Base-by-base conservation (phyloP, 2,888 invertebrate species). In the Brachypterus glaber region DNA sequence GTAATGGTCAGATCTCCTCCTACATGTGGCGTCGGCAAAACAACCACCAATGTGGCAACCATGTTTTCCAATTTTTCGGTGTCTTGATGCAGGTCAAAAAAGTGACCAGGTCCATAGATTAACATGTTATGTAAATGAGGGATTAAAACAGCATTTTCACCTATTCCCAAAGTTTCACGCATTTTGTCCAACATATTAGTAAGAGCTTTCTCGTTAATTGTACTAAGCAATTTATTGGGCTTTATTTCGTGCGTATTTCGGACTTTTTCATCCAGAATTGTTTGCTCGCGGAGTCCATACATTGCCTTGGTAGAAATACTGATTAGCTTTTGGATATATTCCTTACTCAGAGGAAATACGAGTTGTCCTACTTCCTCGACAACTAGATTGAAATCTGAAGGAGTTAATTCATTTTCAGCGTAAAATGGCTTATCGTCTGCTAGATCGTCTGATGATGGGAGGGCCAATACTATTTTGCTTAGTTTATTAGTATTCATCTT, bases 11-110 rank as follows among this genome's bases (percentile, higher is more conserved):
- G 25, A 8, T 9, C 25, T 13, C 33, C 33, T 24, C 33, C 33
- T n/a, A 33, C 25, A n/a, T 33, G 33, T n/a, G 21, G 33, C n/a
- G 33, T 25, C 13, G 33, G 33, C 14, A 33, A 21, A 4, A 33
- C 24, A n/a, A 33, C n/a, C 9, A 33, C 24, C 21, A 33, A 21
- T 8, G 33, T 33, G 5, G 33, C 33, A 3, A 33, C 33, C 33
- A 33, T 33, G 12, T 33, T 33, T 9, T 17, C 18, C 13, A 33
- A 15, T 33, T 33, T 33, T 11, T 33, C 33, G 2, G 33, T 25
- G 25, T 33, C 21, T 5, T 16, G 17, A n/a, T 33, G 21, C 7
- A 15, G 15, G 15, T 14, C 24, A 24, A 33, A 33, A 21, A 24
- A 33, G 7, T 33, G 33, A 3, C 33, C 33, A 3, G 33, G 33